Conservation (phyloP, 2,797 vertebrate genomes). For the Chrysocyon brachyurus region DNA sequence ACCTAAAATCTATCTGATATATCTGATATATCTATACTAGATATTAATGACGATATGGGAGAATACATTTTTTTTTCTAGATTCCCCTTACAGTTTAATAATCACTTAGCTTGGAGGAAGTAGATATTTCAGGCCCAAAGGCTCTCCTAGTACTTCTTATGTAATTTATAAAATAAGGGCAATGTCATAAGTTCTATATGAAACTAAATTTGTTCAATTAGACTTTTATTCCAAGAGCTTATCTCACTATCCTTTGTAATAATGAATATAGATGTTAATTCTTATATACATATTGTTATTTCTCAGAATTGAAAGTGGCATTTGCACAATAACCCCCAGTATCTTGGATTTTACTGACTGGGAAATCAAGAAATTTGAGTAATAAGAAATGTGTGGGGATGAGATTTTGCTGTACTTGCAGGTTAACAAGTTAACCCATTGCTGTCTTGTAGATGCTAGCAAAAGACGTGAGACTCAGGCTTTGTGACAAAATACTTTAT, state of each 20-base stretch:
- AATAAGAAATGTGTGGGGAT: not conserved
- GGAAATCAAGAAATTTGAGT: slow-evolving; percentile 23
- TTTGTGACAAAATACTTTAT: not conserved
- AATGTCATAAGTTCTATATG: not conserved
- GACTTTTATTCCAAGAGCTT: slow-evolving; percentile 48
- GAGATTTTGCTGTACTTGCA: not conserved
- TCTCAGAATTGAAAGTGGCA: not conserved
- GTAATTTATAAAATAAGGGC: not conserved
- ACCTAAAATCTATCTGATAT: slow-evolving; percentile 30
- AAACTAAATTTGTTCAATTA: slow-evolving; percentile 10
- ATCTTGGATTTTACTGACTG: not conserved
- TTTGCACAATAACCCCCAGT: not conserved
- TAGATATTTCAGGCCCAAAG: not conserved
- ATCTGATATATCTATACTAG: not conserved
- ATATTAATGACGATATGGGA: not conserved
- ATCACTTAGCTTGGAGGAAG: slow-evolving; percentile 8
- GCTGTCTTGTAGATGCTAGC: not conserved
- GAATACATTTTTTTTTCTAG: not conserved
- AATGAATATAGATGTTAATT: not conserved
- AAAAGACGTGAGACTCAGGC: not conserved
- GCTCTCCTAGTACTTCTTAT: not conserved
- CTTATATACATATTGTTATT: not conserved
- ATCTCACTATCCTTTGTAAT: not conserved
- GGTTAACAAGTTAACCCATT: not conserved
- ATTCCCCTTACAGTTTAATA: slow-evolving; percentile 26